These are phyloP conservation scores for Sarcophilus harrisii DNA, from an alignment of 2,797 vertebrate genomes.

Conservation along the genomic window DNA sequence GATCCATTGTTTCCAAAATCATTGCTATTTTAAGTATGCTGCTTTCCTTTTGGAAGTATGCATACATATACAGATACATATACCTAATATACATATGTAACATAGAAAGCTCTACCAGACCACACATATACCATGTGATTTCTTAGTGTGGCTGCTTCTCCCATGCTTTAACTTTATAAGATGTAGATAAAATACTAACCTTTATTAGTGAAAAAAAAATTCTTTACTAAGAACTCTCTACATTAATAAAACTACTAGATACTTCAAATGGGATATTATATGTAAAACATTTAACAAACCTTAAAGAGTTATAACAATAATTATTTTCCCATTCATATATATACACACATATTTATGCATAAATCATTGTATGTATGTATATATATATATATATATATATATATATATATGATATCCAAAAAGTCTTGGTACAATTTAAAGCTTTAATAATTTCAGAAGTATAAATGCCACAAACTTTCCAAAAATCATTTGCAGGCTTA, in stretches of 20 bases:
- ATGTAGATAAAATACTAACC: neutral
- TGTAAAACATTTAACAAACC: neutral
- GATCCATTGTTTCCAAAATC: neutral
- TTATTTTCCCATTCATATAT: neutral
- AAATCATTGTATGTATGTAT: neutral
- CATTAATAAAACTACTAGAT: neutral
- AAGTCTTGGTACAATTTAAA: neutral
- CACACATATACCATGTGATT: neutral
- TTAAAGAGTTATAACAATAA: neutral
- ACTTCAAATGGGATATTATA: neutral
- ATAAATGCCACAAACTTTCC: neutral
- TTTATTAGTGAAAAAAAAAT: neutral
- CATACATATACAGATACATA: neutral
- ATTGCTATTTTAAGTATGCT: neutral
- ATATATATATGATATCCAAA: neutral
- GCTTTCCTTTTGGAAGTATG: neutral
- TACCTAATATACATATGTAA: neutral
- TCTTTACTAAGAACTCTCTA: neutral
- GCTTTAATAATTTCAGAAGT: neutral
- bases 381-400: neutral
- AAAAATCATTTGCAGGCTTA: neutral
- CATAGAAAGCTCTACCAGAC: neutral
- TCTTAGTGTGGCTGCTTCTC: neutral
- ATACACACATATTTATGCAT: neutral
- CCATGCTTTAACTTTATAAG: neutral